A percentile compares a stretch with the other conserved stretches of the same genome.
Evolutionary conservation across 2,113 vertebrate genomes (phyloP).

Genomic region (Lutjanus erythropterus): DNA sequence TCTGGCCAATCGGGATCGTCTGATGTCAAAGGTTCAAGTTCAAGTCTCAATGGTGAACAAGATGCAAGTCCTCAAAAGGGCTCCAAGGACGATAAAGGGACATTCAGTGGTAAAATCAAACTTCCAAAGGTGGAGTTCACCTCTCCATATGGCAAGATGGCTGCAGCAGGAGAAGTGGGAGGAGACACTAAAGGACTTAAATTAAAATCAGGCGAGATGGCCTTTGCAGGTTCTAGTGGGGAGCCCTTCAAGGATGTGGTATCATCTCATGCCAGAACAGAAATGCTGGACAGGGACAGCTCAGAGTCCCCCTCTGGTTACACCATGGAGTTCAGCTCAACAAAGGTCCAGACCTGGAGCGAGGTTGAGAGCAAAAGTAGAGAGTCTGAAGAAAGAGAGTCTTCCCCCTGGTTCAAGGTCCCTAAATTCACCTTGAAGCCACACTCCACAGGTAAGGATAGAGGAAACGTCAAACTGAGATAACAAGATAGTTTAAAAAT

Average conservation of each 20-base stretch:
- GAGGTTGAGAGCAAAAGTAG: slow-evolving; percentile 47
- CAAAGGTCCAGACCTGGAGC: slow-evolving; percentile 67
- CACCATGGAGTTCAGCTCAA: slow-evolving; percentile 73
- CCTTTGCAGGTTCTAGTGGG: slow-evolving; percentile 72
- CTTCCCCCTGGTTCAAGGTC: slow-evolving; percentile 86
- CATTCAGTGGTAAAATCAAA: slow-evolving; percentile 81
- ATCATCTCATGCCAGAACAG: slow-evolving; percentile 81
- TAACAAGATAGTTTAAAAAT: slow-evolving; percentile 1
- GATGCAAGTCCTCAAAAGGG: slow-evolving; percentile 62
- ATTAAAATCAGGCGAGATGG: slow-evolving; percentile 73
- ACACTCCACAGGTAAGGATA: slow-evolving; percentile 78
- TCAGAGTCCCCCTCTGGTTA: slow-evolving; percentile 72
- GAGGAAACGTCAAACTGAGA: neutral
- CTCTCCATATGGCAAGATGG: slow-evolving; percentile 80
- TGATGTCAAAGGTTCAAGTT: slow-evolving; percentile 63
- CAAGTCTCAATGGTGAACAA: slow-evolving; percentile 68
- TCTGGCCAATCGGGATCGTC: slow-evolving; percentile 64
- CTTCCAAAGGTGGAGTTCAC: slow-evolving; percentile 88
- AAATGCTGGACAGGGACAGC: slow-evolving; percentile 78
- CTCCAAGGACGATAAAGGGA: slow-evolving; percentile 69
- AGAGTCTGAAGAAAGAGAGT: slow-evolving; percentile 75
- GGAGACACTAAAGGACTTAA: slow-evolving; percentile 43
- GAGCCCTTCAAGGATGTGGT: slow-evolving; percentile 68
- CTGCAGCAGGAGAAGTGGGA: slow-evolving; percentile 26
- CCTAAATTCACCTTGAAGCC: slow-evolving; percentile 88